A percentile compares a stretch with the other conserved stretches of the same genome.
Evolutionary conservation across 2,888 invertebrate species (phyloP).

Genomic region (Limnephilus lunatus): DNA sequence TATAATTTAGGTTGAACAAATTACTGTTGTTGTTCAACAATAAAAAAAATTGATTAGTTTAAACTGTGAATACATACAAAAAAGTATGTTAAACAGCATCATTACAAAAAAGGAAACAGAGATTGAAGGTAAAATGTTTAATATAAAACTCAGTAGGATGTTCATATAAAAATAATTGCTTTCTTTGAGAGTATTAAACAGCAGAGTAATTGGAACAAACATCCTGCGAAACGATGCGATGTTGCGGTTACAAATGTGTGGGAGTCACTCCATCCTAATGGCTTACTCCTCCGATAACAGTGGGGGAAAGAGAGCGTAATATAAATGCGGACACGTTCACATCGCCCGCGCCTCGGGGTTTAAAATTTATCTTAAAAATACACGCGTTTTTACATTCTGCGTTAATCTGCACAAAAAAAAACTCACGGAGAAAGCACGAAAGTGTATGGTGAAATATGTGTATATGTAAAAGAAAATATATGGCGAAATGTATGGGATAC

Average conservation of each 20-base stretch:
- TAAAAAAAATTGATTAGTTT: no score
- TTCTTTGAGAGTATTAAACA: not conserved
- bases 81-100: not conserved
- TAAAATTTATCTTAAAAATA: constrained; percentile 8
- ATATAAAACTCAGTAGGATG: not conserved
- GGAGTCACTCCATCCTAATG: not conserved
- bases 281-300: not conserved
- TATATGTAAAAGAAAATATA: not conserved
- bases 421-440: not conserved
- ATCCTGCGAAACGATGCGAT: not conserved
- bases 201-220: not conserved
- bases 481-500: not conserved
- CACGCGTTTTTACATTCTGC: constrained; percentile 31
- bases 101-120: not conserved
- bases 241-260: not conserved
- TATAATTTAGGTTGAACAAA: no score
- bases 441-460: not conserved
- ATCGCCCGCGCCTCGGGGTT: not conserved
- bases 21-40: no score
- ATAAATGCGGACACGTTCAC: constrained; percentile 17
- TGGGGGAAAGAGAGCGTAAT: not conserved
- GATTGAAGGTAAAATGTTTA: not conserved
- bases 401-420: constrained; percentile 27
- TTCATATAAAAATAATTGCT: not conserved
- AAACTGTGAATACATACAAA: not conserved